Conservation (phyloP, 2,888 invertebrate species). For the Pristionchus entomophagus region DNA sequence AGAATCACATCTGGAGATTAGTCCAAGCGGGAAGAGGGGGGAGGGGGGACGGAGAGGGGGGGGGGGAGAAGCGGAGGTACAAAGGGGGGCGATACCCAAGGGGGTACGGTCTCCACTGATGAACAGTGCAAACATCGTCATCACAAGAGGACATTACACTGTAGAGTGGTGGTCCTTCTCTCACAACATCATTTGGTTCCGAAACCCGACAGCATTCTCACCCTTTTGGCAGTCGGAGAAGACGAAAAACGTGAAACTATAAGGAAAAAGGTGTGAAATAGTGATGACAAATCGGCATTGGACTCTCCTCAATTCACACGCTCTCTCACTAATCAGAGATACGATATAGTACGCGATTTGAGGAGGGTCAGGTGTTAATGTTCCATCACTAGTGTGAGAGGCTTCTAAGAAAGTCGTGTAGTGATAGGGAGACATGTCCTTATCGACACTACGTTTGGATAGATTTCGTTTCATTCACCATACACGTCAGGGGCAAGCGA, state of each 20-base stretch:
- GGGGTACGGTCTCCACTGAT: background rate
- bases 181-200: background rate
- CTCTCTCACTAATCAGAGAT: no score
- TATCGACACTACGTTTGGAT: no score
- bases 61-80: background rate
- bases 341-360: no score
- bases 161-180: background rate
- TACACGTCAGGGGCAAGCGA: no score
- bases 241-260: background rate
- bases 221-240: no score
- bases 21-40: background rate
- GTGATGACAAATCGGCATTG: no score
- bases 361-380: no score
- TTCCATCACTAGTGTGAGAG: no score
- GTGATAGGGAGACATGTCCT: no score
- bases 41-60: background rate
- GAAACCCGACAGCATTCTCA: background rate
- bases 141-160: conserved; percentile 29
- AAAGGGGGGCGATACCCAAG: background rate
- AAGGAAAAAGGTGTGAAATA: background rate
- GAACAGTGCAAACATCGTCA: conserved; percentile 11
- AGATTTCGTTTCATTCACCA: no score
- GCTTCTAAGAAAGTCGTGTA: no score
- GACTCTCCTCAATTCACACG: no score
- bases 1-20: conserved; percentile 35